Conservation (phyloP, 2,113 vertebrate species). For the Cryptomyrus ogoouensis region DNA sequence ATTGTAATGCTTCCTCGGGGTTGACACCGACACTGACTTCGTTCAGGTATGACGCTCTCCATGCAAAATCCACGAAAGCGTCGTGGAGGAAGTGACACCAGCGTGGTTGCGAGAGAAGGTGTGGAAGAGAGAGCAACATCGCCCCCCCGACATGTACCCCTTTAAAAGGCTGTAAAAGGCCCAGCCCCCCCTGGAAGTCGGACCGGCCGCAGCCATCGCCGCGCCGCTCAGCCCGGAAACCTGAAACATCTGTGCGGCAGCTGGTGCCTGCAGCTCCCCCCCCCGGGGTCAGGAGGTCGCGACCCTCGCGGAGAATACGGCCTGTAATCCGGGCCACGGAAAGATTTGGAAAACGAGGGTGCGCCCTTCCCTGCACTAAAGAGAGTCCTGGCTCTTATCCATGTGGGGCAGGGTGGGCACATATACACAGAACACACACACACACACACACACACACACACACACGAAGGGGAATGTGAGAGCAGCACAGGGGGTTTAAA, state of each 20-base stretch:
- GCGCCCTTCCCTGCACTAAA: conserved; percentile 31
- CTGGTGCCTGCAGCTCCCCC: conserved; percentile 31
- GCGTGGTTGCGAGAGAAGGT: background rate
- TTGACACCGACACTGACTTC: background rate
- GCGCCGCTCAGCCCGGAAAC: background rate
- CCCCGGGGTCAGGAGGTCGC: conserved; percentile 47
- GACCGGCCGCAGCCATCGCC: background rate
- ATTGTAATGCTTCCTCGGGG: background rate
- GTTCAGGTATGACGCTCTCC: background rate
- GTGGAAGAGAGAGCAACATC: background rate
- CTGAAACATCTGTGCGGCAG: conserved; percentile 50
- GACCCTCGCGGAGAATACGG: conserved; percentile 37
- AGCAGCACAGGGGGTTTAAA: background rate
- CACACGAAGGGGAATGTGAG: background rate
- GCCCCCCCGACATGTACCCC: background rate
- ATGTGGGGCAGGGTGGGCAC: conserved; percentile 23
- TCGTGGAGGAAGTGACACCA: background rate
- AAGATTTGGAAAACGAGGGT: conserved; percentile 38
- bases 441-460: background rate
- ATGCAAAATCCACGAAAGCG: background rate
- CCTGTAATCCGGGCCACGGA: conserved; percentile 42
- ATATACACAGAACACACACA: too few species aligned
- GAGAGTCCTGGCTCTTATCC: conserved; percentile 55
- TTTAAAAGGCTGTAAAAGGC: background rate
- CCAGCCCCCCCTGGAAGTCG: background rate